Percentiles rank a stretch among this genome's conserved stretches.
Conservation (phyloP, 2,888 invertebrate genomes). For the Trissonchulus latispiculum region DNA sequence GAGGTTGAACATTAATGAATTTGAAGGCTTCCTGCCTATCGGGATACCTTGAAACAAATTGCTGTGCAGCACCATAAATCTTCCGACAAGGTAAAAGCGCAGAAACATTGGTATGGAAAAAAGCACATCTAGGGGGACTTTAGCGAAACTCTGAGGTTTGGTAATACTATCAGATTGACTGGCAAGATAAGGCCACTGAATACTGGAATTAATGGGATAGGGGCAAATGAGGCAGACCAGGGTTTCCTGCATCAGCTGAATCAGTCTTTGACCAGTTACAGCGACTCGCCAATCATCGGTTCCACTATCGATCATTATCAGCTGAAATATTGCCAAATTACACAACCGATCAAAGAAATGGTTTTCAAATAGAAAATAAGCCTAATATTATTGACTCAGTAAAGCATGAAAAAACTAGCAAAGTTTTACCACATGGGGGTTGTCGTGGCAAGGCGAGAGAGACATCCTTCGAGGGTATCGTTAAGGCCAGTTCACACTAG, state of each 20-base stretch:
- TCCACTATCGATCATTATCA: constrained; percentile 99
- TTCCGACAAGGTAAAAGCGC: constrained; percentile 94
- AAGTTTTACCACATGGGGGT: too few relatives aligned
- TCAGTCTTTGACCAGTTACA: constrained; percentile 94
- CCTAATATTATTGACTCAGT: too few relatives aligned
- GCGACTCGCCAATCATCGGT: constrained; percentile 99
- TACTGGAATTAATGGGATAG: constrained; percentile 3
- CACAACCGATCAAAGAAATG: too few relatives aligned
- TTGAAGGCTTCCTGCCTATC: too few relatives aligned
- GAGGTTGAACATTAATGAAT: too few relatives aligned
- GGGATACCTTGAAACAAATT: constrained; percentile 71
- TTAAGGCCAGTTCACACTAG: too few relatives aligned
- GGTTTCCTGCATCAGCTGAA: constrained; percentile 61
- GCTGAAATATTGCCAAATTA: constrained; percentile 56
- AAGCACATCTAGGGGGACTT: constrained; percentile 89
- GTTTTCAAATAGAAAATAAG: too few relatives aligned
- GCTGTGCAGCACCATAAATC: constrained; percentile 98
- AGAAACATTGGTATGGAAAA: constrained; percentile 99
- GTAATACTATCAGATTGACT: constrained; percentile 4
- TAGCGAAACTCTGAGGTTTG: constrained; percentile 38
- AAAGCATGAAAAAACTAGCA: too few relatives aligned
- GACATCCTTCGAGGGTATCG: too few relatives aligned
- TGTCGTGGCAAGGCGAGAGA: too few relatives aligned
- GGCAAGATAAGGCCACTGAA: constrained; percentile 1
- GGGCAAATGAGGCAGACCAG: constrained; percentile 95